These are phyloP conservation scores for Chitala chitala DNA, from an alignment of 2,113 vertebrate genomes.

Conservation along the genomic window DNA sequence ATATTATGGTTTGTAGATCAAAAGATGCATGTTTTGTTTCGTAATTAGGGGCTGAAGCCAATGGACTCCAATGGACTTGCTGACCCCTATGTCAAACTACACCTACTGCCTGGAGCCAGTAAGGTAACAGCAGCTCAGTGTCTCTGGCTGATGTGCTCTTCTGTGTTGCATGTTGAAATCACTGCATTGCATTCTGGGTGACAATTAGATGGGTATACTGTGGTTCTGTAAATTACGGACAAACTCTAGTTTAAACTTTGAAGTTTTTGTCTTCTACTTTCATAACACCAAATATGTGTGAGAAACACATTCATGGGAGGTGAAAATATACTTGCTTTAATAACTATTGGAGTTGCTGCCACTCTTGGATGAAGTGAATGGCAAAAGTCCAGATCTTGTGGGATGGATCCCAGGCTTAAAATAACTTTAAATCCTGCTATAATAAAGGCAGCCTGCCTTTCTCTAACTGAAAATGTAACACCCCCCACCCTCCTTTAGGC, in stretches of 20 bases:
- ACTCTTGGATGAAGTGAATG: not conserved
- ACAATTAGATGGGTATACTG: not conserved
- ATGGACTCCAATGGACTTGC: slow-evolving; percentile 95
- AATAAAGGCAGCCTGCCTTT: not conserved
- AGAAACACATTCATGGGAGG: not conserved
- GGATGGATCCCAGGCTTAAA: not conserved
- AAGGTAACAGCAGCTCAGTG: slow-evolving; percentile 67
- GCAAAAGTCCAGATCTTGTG: not conserved
- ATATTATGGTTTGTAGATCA: not conserved
- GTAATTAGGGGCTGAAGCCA: slow-evolving; percentile 81
- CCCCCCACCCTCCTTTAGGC: no score
- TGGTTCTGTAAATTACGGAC: not conserved
- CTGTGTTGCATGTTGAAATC: no score
- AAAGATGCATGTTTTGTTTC: slow-evolving; percentile 8
- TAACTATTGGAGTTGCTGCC: no score
- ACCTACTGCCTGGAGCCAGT: slow-evolving; percentile 90
- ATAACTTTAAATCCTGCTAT: not conserved
- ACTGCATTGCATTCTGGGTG: not conserved
- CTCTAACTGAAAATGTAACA: no score
- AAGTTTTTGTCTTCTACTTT: not conserved
- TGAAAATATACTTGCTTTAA: not conserved
- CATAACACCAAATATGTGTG: not conserved
- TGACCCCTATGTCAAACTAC: slow-evolving; percentile 91
- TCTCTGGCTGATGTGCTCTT: not conserved
- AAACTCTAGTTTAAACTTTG: not conserved